Evolutionary conservation across 2,797 vertebrate species (phyloP).

Genomic region (Rhynchotus rufescens): DNA sequence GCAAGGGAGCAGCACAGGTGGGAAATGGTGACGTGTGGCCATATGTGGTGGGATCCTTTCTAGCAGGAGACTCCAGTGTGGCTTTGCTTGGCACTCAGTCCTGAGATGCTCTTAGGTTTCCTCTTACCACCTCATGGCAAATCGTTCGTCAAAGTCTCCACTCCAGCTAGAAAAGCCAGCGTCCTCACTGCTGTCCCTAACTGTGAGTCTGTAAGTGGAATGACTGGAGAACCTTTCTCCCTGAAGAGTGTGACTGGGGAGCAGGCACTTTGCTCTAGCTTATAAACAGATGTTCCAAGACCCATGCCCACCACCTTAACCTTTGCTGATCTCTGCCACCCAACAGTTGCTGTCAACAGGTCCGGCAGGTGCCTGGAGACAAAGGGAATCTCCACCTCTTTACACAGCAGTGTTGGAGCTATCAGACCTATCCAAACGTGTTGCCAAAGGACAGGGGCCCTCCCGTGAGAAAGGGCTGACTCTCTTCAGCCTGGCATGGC

Average conservation of each 20-base stretch:
- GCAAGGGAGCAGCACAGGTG: background rate
- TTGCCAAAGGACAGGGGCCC: conserved; percentile 13
- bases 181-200: background rate
- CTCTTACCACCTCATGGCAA: background rate
- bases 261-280: background rate
- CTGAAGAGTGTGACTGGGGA: background rate
- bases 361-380: background rate
- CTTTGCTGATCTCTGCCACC: background rate
- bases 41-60: background rate
- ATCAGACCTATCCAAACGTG: conserved; percentile 19
- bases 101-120: background rate
- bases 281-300: background rate
- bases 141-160: too few species aligned
- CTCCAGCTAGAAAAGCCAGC: background rate
- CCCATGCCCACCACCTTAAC: background rate
- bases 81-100: background rate
- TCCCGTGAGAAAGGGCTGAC: too few species aligned
- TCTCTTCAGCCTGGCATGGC: background rate
- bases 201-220: background rate
- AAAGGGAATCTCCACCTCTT: background rate
- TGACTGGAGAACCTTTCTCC: background rate
- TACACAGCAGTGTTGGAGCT: background rate
- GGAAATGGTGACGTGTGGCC: background rate
- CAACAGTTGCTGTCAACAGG: background rate
- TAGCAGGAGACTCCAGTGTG: background rate